These are phyloP conservation scores for Gastracanthus pulcherrimus DNA, from an alignment of 2,888 invertebrate species.

Conservation along the genomic window DNA sequence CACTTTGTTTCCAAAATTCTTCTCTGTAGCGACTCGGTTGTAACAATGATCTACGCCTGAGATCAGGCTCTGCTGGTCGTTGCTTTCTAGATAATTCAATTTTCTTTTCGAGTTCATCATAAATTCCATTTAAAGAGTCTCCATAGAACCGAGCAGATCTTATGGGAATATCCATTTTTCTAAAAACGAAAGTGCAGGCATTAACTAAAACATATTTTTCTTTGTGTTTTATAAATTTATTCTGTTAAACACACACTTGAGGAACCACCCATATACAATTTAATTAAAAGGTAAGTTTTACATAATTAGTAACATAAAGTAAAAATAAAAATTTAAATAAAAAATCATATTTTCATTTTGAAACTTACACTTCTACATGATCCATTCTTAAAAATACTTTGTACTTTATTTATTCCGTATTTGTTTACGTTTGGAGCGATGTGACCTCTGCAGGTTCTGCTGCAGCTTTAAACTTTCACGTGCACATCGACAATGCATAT, in stretches of 20 bases:
- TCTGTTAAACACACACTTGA: neutral
- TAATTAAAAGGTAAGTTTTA: too few species aligned
- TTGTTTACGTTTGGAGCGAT: too few species aligned
- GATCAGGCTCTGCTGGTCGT: conserved; percentile 7
- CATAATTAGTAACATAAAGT: too few species aligned
- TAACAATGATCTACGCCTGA: conserved; percentile 66
- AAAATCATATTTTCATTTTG: neutral
- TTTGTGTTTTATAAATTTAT: neutral
- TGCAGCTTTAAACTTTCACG: too few species aligned
- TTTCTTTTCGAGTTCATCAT: conserved; percentile 42
- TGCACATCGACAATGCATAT: too few species aligned
- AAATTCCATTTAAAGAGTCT: conserved; percentile 38
- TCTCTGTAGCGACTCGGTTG: conserved; percentile 74
- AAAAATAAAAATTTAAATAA: too few species aligned
- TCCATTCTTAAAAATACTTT: neutral
- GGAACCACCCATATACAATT: neutral
- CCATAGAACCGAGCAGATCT: conserved; percentile 52
- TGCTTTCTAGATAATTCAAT: conserved; percentile 39
- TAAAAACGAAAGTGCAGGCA: neutral
- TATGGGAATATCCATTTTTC: conserved; percentile 31
- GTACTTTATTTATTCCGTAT: too few species aligned
- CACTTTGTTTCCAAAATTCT: conserved; percentile 75
- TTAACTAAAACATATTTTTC: neutral
- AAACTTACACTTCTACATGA: neutral
- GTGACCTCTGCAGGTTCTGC: too few species aligned